Base-by-base conservation (phyloP, 2,113 vertebrate genomes). In the Lontra canadensis region DNA sequence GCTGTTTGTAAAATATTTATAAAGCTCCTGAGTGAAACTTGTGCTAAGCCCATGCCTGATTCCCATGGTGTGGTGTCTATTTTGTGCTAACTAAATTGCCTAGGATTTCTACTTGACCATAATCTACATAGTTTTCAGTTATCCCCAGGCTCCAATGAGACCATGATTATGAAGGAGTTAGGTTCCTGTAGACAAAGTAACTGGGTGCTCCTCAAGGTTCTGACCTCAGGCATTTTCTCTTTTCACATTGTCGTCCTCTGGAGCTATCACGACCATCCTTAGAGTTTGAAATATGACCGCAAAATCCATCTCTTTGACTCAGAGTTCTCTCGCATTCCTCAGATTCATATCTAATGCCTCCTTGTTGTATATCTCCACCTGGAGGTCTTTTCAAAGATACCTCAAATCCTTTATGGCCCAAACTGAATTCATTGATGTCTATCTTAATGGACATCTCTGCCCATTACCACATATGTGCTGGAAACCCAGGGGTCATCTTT, bases 61-160 rank as follows among this genome's bases (percentile, higher is more conserved):
- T 94, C 9, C 67, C 26, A 47, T 61, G 13, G 18, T 79, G 2
- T 83, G 31, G 4, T 7, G 6, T 52, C 21, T 71, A 42, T 74
- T 92, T 73, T 92, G 55, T 94, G 61, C n/a, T 93, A 80, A 93
- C 69, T 94, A 90, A 78, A 42, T 93, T 90, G 18, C 29, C 69
- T 65, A 25, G 17, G 29, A 80, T 85, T 94, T 96, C 29, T 93
- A 29, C 23, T 78, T 92, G 29, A 73, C 31, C 65, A 65, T 39
- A 78, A 4, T 81, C 47, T 65, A 31, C 47, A 20, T 61, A 73
- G 26, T 94, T 94, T 57, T 65, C 55, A 61, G 1, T 96, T 91
- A 47, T 73, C 47, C 23, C 3, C 1, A 6, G 29, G 18, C 42
- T 84, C 61, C 93, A 63, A 88, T 84, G 94, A 94, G 71, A 78